Base-by-base conservation (phyloP, 2,113 vertebrate species). In the Lagopus leucura region DNA sequence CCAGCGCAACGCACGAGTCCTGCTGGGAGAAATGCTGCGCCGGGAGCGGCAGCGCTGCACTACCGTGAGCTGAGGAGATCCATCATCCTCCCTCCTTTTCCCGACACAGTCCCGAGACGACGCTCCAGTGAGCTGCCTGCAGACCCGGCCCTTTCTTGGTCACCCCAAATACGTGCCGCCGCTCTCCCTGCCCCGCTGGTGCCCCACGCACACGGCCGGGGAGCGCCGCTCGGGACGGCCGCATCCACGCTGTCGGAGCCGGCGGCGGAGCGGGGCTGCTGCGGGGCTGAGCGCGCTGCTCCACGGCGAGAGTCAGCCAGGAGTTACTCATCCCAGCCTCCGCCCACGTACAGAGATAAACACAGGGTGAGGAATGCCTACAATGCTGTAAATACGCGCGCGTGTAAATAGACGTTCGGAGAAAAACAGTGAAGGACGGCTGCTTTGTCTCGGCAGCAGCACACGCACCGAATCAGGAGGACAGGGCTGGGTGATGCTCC, bases 401-500 rank as follows among this genome's bases (percentile, higher is more conserved):
- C 5, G 0, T 40, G 74, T 61, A 72, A 87, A 75, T 1, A 47
- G 1, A 85, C 22, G 91, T 5, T 40, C 8, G 58, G 54, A 61
- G 54, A 32, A 75, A 38, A 75, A 27, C 8, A 15, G 65, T 20
- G 83, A 17, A 58, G 81, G 89, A 88, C 83, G 73, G 89, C 86
- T 60, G 86, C 81, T 74, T 82, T 67, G 57, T 69, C 75, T 76
- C 57, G 87, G 84, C 93, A 17, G 87, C 57, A 75, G 61, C 87
- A 14, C 89, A 55, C 86, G 11, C 54, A 88, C 87, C 77, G 64
- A 94, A 92, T 86, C 84, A 24, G 93, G 91, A 91, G 90, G 8
- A 60, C 38, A 61, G 90, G 89, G 81, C 84, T 79, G 89, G 86
- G 90, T 71, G 92, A 84, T 94, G 94, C 91, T 86, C 91, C 93